Conservation (phyloP, 2,113 vertebrate species). For the Helogale parvula region DNA sequence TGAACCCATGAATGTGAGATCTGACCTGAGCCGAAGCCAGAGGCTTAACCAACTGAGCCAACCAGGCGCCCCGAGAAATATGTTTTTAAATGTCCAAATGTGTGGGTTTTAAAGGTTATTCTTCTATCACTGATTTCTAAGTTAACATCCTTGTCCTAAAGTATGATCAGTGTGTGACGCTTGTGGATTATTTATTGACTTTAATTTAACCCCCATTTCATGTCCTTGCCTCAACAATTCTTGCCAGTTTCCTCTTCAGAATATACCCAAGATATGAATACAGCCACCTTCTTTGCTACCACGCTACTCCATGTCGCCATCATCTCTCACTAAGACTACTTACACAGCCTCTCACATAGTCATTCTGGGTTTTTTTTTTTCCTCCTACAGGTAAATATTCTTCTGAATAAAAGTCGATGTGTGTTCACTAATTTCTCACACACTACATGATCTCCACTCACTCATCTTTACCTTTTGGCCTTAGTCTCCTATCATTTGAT, state of each 20-base stretch:
- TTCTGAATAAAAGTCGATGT: neutral
- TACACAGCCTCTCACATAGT: neutral
- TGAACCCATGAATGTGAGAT: no score
- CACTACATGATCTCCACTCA: neutral
- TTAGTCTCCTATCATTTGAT: neutral
- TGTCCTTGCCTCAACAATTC: neutral
- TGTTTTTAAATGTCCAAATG: neutral
- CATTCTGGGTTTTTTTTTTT: neutral
- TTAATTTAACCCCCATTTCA: neutral
- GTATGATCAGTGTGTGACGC: neutral
- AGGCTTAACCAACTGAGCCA: no score
- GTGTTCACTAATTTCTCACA: neutral
- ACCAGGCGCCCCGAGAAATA: no score
- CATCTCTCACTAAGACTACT: neutral
- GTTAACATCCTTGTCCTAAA: neutral
- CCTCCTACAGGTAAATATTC: neutral
- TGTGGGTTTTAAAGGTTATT: neutral
- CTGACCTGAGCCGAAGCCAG: no score
- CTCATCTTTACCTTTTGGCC: neutral
- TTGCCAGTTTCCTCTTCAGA: neutral
- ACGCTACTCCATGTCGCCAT: neutral
- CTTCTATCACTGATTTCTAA: neutral
- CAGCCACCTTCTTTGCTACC: no score
- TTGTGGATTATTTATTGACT: neutral
- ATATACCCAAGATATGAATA: neutral